Base-by-base conservation (phyloP, 92 coral and sea anemone species). In the Ricordea florida region DNA sequence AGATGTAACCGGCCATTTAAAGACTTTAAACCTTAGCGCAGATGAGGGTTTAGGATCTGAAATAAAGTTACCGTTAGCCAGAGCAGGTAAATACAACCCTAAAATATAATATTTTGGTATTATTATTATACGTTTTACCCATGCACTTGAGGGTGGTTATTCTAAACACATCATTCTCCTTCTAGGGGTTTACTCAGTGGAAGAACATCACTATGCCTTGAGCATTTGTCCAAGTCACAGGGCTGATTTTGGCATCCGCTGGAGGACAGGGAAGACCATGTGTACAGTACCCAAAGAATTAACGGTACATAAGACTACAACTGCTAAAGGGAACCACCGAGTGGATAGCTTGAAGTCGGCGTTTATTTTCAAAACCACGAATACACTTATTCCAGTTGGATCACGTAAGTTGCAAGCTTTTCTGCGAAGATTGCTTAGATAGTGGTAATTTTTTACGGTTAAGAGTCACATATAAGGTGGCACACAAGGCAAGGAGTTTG, bases 351-450 rank as follows among this genome's bases (percentile, higher is more conserved):
- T 35, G 67, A 23, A 43, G 41, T 72, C 69, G n/a, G 30, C 10
- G 33, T 57, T 17, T 36, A 72, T 72, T 58, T 41, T 72, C 37
- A 20, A 18, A 47, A n/a, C 32, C 27, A 16, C 69, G 44, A 61
- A 34, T 57, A 57, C 43, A 40, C 69, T 42, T 26, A 47, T 72
- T 72, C 80, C 69, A 25, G 80, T 58, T 40, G 80, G 69, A 62
- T 62, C 51, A 20, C 51, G 32, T 62, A 62, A 21, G 69, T 62
- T 62, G 11, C 9, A 10, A 11, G 16, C 14, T 32, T 30, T 7
- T 55, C 24, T 55, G 16, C 24, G 0, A n/a, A n/a, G n/a, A n/a
- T 55, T 55, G 21, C 3, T 25, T 52, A 2, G 26, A 52, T 52
- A 52, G 28, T 52, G 27, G 60, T 26, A 26, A 52, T 24, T 52